Evolutionary conservation across 2,797 vertebrate species (phyloP), one percentile per base, ranked within the genome.

Genomic region (Fringilla coelebs): DNA sequence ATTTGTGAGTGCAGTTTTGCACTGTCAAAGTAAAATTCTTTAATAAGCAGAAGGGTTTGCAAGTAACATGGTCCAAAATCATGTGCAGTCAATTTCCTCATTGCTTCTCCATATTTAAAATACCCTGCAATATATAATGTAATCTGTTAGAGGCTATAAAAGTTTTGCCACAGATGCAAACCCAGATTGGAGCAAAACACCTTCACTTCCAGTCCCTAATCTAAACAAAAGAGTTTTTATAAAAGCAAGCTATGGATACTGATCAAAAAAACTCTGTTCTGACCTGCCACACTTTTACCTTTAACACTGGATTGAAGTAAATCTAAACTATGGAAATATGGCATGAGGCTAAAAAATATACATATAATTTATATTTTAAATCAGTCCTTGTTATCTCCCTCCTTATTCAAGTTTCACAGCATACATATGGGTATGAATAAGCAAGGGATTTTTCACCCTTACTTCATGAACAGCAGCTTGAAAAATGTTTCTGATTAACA

Each of bases 361-460:
- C 54, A 45, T 70, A 32, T 8, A 55, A 68, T 51, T 38, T 46
- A 9, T 75, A 49, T 81, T 82, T 73, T 25, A 40, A 45, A 51
- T 25, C 32, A 40, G 10, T 67, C 77, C 41, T 87, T 67, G 68
- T 93, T 81, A n/a, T 77, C 74, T 71, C 43, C 41, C 38, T 77
- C 40, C 67, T 79, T 79, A 43, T 16, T 52, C 80, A 72, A 90
- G 66, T 88, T 82, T 85, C 49, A 79, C 88, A 94, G 93, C 73
- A 63, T 85, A 48, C 77, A 88, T 92, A 92, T 85, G 79, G 92
- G 73, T 85, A 94, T 96, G 96, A 96, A 93, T 96, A 96, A 94
- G 61, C 81, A 91, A 89, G 60, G 66, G 68, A 80, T 89, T 87
- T 74, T 66, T 85, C 73, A 54, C 36, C 83, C 79, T 89, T 88